phyloP scores from a whole-genome alignment of 2,888 invertebrate genomes.

The Pycnomerus fuliginosus region DNA sequence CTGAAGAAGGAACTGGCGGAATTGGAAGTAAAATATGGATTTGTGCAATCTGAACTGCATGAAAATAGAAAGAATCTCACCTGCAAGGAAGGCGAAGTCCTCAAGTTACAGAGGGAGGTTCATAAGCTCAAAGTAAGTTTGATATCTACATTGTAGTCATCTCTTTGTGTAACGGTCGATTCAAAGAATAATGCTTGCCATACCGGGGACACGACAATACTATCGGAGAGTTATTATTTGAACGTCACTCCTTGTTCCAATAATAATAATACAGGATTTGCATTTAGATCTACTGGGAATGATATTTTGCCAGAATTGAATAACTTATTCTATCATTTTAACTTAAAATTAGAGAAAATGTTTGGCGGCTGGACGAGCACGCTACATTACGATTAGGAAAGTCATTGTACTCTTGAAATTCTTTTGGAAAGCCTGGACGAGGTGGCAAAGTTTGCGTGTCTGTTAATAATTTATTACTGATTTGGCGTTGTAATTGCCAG shows the following conservation, averaged over 20 bases:
- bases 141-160: slow-evolving; percentile 12
- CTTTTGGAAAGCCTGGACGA: no score
- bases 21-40: slow-evolving; percentile 54
- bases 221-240: slow-evolving; percentile 13
- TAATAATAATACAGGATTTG: no score
- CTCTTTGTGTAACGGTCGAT: slow-evolving; percentile 11
- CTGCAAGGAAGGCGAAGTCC: slow-evolving; percentile 59
- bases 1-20: slow-evolving; percentile 54
- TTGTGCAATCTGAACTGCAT: slow-evolving; percentile 58
- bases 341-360: no score
- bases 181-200: slow-evolving; percentile 13
- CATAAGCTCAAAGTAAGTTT: slow-evolving; percentile 66
- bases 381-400: no score
- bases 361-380: no score
- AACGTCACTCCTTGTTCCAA: slow-evolving; percentile 9
- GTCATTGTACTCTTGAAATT: no score
- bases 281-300: no score
- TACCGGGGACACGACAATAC: slow-evolving; percentile 3
- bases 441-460: no score
- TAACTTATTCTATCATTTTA: no score
- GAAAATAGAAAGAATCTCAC: slow-evolving; percentile 58
- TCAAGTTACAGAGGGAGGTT: slow-evolving; percentile 65
- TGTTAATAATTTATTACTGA: no score
- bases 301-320: no score
- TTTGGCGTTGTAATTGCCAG: no score